Base-by-base conservation (phyloP, 2,888 invertebrate species). In the Dolichopus griseipennis region DNA sequence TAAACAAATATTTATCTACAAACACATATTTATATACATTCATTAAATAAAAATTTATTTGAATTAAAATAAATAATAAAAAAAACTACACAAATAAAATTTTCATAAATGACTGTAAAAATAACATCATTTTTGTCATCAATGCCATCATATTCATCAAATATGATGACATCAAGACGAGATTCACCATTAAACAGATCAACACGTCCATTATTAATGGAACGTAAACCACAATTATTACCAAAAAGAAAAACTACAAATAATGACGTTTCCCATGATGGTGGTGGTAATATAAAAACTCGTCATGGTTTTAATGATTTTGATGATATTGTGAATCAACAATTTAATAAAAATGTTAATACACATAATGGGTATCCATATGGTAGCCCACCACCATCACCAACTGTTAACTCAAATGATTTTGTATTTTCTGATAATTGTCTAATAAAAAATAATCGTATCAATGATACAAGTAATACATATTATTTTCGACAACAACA, bases 291-390 rank as follows among this genome's bases (percentile, higher is more conserved):
- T 68, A 77, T 76, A 70, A 80, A 80, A 68, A 68, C 80, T 72
- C 80, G 80, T 63, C 80, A 80, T 63, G 80, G 80, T 66, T 80
- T 81, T 73, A 81, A 81, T 70, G 80, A 81, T 71, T 81, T 81
- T 66, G 78, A 78, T 74, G 78, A 78, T 74, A 77, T 78, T 67
- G 76, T 81, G 67, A 79, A 79, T 18, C 78, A 81, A 72, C 81
- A 81, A 68, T 80, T 79, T 69, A 52, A 18, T 52, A 76, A 77
- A 69, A 78, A 79, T 72, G 71, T 80, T 65, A 78, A 78, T 70
- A 77, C 76, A 68, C 79, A 79, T 71, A 77, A 77, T 67, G 80
- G 80, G 34, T 81, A 81, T 73, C 80, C 80, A 34, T 81, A 81
- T 20, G 81, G 80, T 18, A 81, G 79, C 72, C 81, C 81, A 7